Evolutionary conservation across 1,140 invertebrate genomes (phyloP), one percentile per base, ranked within the genome.

Genomic region (Aphelinus certus): DNA sequence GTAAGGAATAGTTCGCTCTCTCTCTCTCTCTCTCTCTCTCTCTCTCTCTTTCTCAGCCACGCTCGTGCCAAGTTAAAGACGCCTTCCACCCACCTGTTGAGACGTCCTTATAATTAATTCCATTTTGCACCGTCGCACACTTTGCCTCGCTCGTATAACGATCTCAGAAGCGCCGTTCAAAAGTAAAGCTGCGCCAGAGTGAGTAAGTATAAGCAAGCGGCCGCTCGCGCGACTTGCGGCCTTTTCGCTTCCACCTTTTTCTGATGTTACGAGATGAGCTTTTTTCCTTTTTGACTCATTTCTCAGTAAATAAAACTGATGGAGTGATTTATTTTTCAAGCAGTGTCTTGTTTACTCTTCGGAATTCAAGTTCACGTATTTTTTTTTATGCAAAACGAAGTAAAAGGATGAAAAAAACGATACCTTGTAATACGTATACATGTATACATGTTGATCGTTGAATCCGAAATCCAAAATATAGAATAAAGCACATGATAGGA

Each of bases 71-170:
- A 83, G 83, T 85, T 87, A 85, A 87, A 86, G 85, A 86, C 82
- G 82, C 80, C 80, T 83, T 82, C 82, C 85, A 86, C 80, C 86
- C 86, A 87, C 86, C 86, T 87, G 86, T 87, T 87, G 86, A 87
- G 83, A 83, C 79, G 81, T 80, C 81, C 82, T 87, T 83, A 86
- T 87, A 87, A 87, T 87, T 87, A 87, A 87, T 87, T 86, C 85
- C 81, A 86, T 87, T 86, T 87, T 82, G 84, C 85, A 85, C 85
- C 84, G 82, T 80, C 82, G 81, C 80, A 80, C 79, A 80, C 77
- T 81, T 67, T 61, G 69, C 68, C 9, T 65, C 73, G 63, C 55
- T 57, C 48, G 62, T 58, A 70, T 70, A 75, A 75, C 62, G 66
- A 74, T 69, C 58, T 69, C 10, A 10, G 42, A 26, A 45, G 56